phyloP scores from a whole-genome alignment of 1,140 invertebrate species.

The Hypothenemus hampei region DNA sequence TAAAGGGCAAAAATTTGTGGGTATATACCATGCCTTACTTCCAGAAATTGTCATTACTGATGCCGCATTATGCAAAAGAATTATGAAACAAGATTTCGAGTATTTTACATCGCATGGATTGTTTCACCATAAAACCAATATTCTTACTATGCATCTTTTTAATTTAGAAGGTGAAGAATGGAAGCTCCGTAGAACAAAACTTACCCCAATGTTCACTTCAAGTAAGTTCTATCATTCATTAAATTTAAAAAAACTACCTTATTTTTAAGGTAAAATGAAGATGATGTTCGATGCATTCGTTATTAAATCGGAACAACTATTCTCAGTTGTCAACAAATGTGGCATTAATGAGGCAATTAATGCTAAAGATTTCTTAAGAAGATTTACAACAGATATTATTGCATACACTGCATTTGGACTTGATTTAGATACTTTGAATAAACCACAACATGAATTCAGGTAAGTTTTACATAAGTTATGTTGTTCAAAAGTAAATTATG shows the following conservation, averaged over 20 bases:
- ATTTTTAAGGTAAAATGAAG: constrained; percentile 44
- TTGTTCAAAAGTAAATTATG: neutral
- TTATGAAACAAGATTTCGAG: constrained; percentile 16
- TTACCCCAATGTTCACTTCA: constrained; percentile 50
- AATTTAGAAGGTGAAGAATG: constrained; percentile 46
- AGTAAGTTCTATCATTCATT: constrained; percentile 26
- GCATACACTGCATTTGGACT: constrained; percentile 56
- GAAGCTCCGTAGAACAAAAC: constrained; percentile 46
- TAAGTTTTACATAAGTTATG: constrained; percentile 39
- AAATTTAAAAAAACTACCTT: neutral
- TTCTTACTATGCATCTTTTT: constrained; percentile 49
- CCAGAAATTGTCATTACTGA: constrained; percentile 1
- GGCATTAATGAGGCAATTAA: constrained; percentile 42
- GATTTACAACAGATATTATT: constrained; percentile 54
- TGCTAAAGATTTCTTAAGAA: constrained; percentile 49
- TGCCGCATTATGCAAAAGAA: neutral
- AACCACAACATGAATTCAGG: constrained; percentile 46
- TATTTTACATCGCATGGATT: constrained; percentile 23
- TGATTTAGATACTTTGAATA: constrained; percentile 49
- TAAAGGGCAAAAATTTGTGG: constrained; percentile 1
- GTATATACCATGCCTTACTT: constrained; percentile 2
- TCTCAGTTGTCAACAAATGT: constrained; percentile 39
- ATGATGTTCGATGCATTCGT: constrained; percentile 43
- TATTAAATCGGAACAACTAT: constrained; percentile 39
- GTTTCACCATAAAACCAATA: constrained; percentile 45